Conservation (phyloP, 92 coral and sea anemone species). For the Zoanthus solanderi region DNA sequence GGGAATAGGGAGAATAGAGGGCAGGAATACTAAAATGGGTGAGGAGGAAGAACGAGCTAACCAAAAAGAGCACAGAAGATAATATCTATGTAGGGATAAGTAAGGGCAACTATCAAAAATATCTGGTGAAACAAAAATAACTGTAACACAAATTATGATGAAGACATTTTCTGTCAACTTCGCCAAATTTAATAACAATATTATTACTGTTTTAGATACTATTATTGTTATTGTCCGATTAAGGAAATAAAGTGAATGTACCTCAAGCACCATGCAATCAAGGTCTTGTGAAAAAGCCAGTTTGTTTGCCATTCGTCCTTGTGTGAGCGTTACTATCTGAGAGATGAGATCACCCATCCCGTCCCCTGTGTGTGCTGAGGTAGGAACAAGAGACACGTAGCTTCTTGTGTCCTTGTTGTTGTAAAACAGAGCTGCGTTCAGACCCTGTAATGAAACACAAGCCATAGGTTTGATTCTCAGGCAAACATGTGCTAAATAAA, state of each 20-base stretch:
- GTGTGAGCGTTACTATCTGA: constrained; percentile 88
- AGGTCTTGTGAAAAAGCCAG: constrained; percentile 86
- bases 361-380: constrained; percentile 98
- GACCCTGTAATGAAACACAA: constrained; percentile 60
- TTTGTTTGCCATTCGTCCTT: constrained; percentile 87
- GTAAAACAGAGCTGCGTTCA: constrained; percentile 89
- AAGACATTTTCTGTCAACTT: not conserved
- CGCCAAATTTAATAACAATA: not conserved
- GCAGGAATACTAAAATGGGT: too few relatives aligned
- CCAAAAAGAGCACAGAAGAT: not conserved
- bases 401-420: constrained; percentile 90
- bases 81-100: not conserved
- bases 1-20: too few relatives aligned
- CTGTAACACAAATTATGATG: too few relatives aligned
- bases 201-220: not conserved
- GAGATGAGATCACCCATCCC: constrained; percentile 99
- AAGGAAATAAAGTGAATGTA: constrained; percentile 22
- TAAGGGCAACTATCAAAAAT: too few relatives aligned
- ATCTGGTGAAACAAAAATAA: too few relatives aligned
- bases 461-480: not conserved
- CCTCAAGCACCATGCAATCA: constrained; percentile 95
- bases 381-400: constrained; percentile 93
- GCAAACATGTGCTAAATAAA: too few relatives aligned
- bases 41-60: too few relatives aligned
- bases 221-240: not conserved